Evolutionary conservation across 2,797 vertebrate genomes (phyloP), one percentile per base, ranked within the genome.

Genomic region (Tragelaphus oryx): DNA sequence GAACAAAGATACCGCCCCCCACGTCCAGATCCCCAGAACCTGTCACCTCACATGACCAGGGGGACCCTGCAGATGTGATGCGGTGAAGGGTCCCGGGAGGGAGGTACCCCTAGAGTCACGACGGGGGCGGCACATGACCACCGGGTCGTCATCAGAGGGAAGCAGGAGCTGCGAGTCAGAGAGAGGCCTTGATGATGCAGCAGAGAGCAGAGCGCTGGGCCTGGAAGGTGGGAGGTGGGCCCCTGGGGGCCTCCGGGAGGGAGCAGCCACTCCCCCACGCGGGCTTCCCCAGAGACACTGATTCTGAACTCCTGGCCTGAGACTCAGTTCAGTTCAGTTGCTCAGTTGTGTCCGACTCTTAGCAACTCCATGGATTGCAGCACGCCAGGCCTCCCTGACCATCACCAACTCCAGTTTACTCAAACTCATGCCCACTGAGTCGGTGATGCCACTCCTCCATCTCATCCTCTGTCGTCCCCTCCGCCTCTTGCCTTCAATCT

Each of bases 181-280:
- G 44, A 52, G 83, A 3, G 14, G 22, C 46, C 17, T 1, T 3
- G 9, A 17, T 1, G 55, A 20, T 3, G 37, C 8, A 26, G 71
- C 18, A 10, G n/a, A 89, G 75, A 30, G 5, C 22, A 68, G 22
- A 33, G 74, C 0, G 1, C 3, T 4, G 4, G 30, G 80, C 17
- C 18, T 26, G 5, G 57, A 26, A 41, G 28, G 6, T 1, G 5
- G 11, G 54, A 37, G 12, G 4, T 14, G 18, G 54, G 9, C 9
- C 12, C 8, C 33, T 4, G 0, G 6, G 10, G 7, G 57, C 28
- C 22, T 5, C 88, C 4, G 8, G 17, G 28, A 20, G 55, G 48
- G 48, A 37, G 7, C 55, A 28, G 44, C 28, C 65, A 28, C 16
- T 17, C 52, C 48, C 1, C 24, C 5, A 52, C 3, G 0, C 4